Evolutionary conservation across 2,888 invertebrate species (phyloP).

Genomic region (Drosophila pseudotakahashii): DNA sequence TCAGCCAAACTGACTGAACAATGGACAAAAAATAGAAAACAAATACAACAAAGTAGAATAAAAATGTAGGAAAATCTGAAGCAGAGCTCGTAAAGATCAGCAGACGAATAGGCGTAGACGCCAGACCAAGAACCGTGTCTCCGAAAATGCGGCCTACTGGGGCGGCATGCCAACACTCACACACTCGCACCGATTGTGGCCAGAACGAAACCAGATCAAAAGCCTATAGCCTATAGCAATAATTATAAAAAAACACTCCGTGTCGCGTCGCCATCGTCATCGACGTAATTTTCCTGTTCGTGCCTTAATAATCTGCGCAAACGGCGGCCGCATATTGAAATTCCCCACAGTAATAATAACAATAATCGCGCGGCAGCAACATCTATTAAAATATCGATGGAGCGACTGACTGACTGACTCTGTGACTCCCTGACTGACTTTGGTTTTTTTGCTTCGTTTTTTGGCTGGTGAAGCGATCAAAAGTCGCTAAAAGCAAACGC

Average conservation of each 20-base stretch:
- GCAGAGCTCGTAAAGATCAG: conserved; percentile 27
- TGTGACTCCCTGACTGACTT: conserved; percentile 28
- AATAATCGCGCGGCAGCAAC: conserved; percentile 49
- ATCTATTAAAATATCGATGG: conserved; percentile 54
- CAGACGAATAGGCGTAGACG: conserved; percentile 59
- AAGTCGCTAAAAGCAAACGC: conserved; percentile 69
- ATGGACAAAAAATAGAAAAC: conserved; percentile 48
- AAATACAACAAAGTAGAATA: background rate
- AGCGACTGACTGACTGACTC: conserved; percentile 24
- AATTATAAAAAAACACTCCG: conserved; percentile 73
- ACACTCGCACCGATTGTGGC: conserved; percentile 8
- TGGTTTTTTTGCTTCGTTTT: background rate
- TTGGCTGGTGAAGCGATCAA: conserved; percentile 51
- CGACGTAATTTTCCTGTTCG: conserved; percentile 58
- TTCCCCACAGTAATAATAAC: conserved; percentile 64
- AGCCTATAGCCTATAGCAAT: conserved; percentile 75
- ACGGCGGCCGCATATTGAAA: conserved; percentile 67
- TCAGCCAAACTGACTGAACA: conserved; percentile 54
- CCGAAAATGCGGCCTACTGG: conserved; percentile 53
- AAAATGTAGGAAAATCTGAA: conserved; percentile 14
- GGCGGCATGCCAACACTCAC: conserved; percentile 52
- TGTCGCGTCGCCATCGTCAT: conserved; percentile 38
- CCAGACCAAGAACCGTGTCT: conserved; percentile 52
- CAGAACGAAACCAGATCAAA: conserved; percentile 76
- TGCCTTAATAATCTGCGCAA: conserved; percentile 71